Conservation (phyloP, 2,888 invertebrate genomes). For the Saturnia japonica region DNA sequence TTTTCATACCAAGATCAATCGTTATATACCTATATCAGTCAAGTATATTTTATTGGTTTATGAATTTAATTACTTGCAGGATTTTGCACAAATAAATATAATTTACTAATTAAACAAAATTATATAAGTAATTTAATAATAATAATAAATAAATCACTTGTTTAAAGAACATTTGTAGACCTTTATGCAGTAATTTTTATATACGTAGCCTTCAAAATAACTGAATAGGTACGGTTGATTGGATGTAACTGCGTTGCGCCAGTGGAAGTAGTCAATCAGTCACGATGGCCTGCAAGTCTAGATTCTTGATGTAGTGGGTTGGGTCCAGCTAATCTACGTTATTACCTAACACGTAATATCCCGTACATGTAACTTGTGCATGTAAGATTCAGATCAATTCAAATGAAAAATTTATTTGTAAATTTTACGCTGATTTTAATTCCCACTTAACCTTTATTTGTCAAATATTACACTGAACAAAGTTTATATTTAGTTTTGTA, state of each 20-base stretch:
- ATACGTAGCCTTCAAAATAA: slow-evolving; percentile 21
- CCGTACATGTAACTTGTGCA: slow-evolving; percentile 18
- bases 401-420: background rate
- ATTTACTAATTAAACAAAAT: background rate
- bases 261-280: slow-evolving; percentile 76
- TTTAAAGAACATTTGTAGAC: background rate
- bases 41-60: background rate
- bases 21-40: background rate
- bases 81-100: too few relatives aligned
- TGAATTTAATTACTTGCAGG: background rate
- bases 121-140: too few relatives aligned
- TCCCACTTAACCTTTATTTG: background rate
- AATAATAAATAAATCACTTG: background rate
- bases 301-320: slow-evolving; percentile 53
- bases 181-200: background rate
- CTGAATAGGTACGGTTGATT: slow-evolving; percentile 37
- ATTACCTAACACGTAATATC: slow-evolving; percentile 17
- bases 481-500: background rate
- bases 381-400: background rate
- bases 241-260: slow-evolving; percentile 47
- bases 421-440: background rate
- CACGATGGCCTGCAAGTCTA: slow-evolving; percentile 69
- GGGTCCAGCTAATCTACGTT: slow-evolving; percentile 46
- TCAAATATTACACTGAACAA: background rate
- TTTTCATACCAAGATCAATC: background rate